Conservation (phyloP, 2,797 vertebrate genomes). For the Gobionotothen gibberifrons region DNA sequence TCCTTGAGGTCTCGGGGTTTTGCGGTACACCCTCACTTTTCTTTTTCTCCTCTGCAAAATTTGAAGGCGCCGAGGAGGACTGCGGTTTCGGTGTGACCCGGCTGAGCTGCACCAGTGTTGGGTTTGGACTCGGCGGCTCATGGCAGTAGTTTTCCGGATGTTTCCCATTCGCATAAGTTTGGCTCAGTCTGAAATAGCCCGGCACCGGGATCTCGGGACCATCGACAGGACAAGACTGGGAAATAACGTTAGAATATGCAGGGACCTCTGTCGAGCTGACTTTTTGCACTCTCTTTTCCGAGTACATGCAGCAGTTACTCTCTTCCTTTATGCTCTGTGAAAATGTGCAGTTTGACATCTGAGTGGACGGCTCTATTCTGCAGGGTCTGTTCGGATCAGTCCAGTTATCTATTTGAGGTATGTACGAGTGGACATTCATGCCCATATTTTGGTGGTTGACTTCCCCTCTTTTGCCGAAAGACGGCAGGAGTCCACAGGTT, state of each 20-base stretch:
- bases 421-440: constrained; percentile 98
- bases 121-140: constrained; percentile 91
- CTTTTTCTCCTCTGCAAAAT: constrained; percentile 91
- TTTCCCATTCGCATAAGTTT: constrained; percentile 96
- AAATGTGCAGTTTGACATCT: constrained; percentile 96
- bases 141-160: constrained; percentile 92
- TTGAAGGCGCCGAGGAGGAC: constrained; percentile 67
- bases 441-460: constrained; percentile 97
- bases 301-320: constrained; percentile 99
- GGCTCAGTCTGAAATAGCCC: constrained; percentile 99
- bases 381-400: constrained; percentile 95
- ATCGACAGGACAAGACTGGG: constrained; percentile 92
- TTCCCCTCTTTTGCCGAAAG: constrained; percentile 97
- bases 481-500: constrained; percentile 99
- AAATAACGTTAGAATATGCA: constrained; percentile 91
- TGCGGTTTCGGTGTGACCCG: constrained; percentile 93
- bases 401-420: constrained; percentile 99
- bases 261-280: constrained; percentile 91
- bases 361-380: constrained; percentile 94
- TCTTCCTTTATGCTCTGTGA: constrained; percentile 99
- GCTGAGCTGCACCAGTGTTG: constrained; percentile 93
- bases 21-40: constrained; percentile 87
- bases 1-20: constrained; percentile 87
- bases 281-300: constrained; percentile 95
- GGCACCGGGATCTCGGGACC: constrained; percentile 98